Evolutionary conservation across 2,797 vertebrate species (phyloP).

Genomic region (Benthosema pterotum): DNA sequence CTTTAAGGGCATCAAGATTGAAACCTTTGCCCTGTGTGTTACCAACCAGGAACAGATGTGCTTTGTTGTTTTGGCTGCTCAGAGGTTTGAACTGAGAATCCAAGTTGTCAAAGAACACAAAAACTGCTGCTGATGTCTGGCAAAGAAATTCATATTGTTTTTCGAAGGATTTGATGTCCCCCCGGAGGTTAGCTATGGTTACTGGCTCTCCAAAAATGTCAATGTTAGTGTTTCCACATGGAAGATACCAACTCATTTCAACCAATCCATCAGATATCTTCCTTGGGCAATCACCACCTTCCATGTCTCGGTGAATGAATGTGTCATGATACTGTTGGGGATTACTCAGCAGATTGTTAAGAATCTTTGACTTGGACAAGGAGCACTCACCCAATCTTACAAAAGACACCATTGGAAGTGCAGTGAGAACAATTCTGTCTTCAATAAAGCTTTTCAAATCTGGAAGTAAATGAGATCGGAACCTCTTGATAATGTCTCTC

Average conservation of each 20-base stretch:
- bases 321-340: no score
- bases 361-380: constrained; percentile 82
- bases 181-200: constrained; percentile 81
- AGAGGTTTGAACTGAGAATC: constrained; percentile 46
- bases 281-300: no score
- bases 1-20: neutral
- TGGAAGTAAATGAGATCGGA: constrained; percentile 70
- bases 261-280: no score
- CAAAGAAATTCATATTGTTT: constrained; percentile 81
- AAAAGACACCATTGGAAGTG: constrained; percentile 73
- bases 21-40: constrained; percentile 36
- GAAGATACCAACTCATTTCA: no score
- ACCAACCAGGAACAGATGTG: constrained; percentile 60
- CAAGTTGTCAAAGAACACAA: constrained; percentile 80
- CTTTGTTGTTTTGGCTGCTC: constrained; percentile 29
- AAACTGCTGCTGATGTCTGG: constrained; percentile 78
- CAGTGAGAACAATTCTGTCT: constrained; percentile 68
- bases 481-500: constrained; percentile 81
- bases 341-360: constrained; percentile 63
- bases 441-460: constrained; percentile 73
- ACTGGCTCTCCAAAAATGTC: constrained; percentile 81
- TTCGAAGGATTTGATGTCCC: constrained; percentile 73
- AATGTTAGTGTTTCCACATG: constrained; percentile 62
- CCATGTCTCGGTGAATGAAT: no score
- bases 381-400: constrained; percentile 70